Percentiles rank a stretch among this genome's conserved stretches.
phyloP scores from a whole-genome alignment of 2,113 vertebrate genomes.

The Stegastes partitus region DNA sequence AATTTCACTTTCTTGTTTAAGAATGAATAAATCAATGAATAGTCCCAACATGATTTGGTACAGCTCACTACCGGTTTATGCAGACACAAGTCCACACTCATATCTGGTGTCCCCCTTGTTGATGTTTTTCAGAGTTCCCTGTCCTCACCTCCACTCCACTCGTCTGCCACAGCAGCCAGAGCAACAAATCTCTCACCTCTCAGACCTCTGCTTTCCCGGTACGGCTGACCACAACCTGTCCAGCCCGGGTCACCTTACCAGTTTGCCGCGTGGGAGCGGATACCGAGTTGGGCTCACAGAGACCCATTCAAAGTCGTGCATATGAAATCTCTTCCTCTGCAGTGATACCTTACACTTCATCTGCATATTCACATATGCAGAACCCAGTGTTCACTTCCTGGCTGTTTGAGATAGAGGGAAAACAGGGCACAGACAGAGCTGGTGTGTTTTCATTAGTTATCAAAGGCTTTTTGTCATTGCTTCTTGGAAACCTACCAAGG shows the following conservation, averaged over 20 bases:
- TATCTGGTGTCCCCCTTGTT: slow-evolving; percentile 40
- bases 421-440: slow-evolving; percentile 24
- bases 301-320: slow-evolving; percentile 72
- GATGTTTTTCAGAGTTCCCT: slow-evolving; percentile 45
- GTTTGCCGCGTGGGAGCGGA: slow-evolving; percentile 70
- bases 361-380: slow-evolving; percentile 79
- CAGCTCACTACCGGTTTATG: not conserved
- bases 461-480: slow-evolving; percentile 50
- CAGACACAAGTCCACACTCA: slow-evolving; percentile 9
- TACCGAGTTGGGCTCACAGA: slow-evolving; percentile 52
- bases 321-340: slow-evolving; percentile 73
- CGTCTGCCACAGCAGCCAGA: slow-evolving; percentile 33
- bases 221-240: slow-evolving; percentile 62
- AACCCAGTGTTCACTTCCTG: slow-evolving; percentile 62
- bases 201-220: slow-evolving; percentile 50
- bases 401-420: slow-evolving; percentile 52
- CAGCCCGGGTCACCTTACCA: slow-evolving; percentile 66
- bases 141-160: slow-evolving; percentile 48
- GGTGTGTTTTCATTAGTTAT: slow-evolving; percentile 55
- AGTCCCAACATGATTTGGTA: not conserved
- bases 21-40: not conserved
- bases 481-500: slow-evolving; percentile 18
- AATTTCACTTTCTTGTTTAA: not conserved
- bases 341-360: slow-evolving; percentile 75
- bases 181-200: slow-evolving; percentile 35